phyloP scores from a whole-genome alignment of 2,888 invertebrate species.

The Falcaria lacertinaria region DNA sequence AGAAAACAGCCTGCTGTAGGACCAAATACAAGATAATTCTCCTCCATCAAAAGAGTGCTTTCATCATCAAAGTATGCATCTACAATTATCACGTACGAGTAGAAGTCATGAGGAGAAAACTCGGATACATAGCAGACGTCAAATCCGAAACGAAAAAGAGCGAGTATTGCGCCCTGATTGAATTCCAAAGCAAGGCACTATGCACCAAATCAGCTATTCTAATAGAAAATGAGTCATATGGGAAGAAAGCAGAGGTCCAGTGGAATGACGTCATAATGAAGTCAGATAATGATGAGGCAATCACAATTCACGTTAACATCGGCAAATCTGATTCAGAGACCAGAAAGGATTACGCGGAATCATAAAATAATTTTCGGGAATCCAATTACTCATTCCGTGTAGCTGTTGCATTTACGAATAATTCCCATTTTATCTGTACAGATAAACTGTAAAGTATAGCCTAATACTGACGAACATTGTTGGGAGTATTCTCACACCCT shows the following conservation, averaged over 20 bases:
- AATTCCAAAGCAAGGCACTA: conserved; percentile 70
- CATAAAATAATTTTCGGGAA: conserved; percentile 23
- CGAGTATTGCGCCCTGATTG: conserved; percentile 67
- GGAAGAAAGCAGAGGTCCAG: conserved; percentile 71
- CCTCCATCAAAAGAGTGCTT: conserved; percentile 69
- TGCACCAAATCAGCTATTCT: conserved; percentile 67
- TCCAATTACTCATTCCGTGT: conserved; percentile 33
- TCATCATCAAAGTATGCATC: conserved; percentile 73
- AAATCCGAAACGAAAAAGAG: conserved; percentile 65
- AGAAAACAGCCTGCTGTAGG: conserved; percentile 70
- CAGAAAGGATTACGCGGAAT: conserved; percentile 48
- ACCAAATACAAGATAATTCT: conserved; percentile 73
- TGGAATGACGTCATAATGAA: conserved; percentile 71
- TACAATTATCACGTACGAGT: conserved; percentile 73
- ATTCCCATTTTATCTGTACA: neutral
- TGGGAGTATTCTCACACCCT: too few species aligned
- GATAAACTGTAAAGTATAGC: too few species aligned
- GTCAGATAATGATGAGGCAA: conserved; percentile 68
- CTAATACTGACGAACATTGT: too few species aligned
- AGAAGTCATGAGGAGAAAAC: conserved; percentile 68
- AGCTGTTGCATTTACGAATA: conserved; percentile 33
- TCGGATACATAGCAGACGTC: conserved; percentile 61
- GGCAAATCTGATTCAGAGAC: conserved; percentile 52
- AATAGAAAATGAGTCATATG: conserved; percentile 68
- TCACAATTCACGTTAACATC: conserved; percentile 72